These are phyloP conservation scores for Pungitius pungitius DNA, from an alignment of 2,113 vertebrate genomes.

Conservation along the genomic window DNA sequence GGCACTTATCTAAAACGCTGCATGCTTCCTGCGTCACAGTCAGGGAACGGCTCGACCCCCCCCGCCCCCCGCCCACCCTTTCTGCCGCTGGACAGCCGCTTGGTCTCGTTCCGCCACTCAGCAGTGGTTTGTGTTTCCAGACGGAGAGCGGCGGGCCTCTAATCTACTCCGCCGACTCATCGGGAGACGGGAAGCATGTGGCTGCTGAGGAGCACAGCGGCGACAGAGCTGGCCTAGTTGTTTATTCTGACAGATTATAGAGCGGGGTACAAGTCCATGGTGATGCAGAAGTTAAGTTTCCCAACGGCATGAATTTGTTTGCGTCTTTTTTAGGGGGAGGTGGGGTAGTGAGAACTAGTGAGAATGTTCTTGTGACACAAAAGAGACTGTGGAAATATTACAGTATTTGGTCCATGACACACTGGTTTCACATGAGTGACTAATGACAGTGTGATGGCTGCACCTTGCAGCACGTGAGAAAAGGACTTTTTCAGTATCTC, in stretches of 20 bases:
- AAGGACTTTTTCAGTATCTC: not conserved
- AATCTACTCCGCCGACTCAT: slow-evolving; percentile 61
- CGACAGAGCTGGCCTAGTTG: slow-evolving; percentile 63
- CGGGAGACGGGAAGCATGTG: slow-evolving; percentile 47
- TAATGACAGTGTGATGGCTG: slow-evolving; percentile 4
- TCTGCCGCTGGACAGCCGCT: slow-evolving; percentile 23
- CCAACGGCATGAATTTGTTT: slow-evolving; percentile 27
- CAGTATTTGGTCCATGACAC: not conserved
- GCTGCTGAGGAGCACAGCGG: slow-evolving; percentile 34
- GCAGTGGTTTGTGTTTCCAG: slow-evolving; percentile 50
- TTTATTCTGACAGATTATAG: slow-evolving; percentile 72
- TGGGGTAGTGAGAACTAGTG: not conserved
- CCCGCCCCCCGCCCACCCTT: not conserved
- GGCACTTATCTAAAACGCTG: not conserved
- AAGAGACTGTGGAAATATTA: not conserved
- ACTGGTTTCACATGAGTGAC: not conserved
- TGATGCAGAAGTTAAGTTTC: slow-evolving; percentile 39
- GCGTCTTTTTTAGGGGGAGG: slow-evolving; percentile 13
- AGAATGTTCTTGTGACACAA: not conserved
- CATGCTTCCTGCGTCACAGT: slow-evolving; percentile 17
- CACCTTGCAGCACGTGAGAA: not conserved
- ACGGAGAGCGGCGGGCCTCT: slow-evolving; percentile 43
- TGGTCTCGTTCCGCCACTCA: slow-evolving; percentile 41
- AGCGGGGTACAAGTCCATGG: slow-evolving; percentile 44
- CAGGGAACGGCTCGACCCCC: slow-evolving; percentile 22